Evolutionary conservation across 1,140 invertebrate species (phyloP), one percentile per base, ranked within the genome.

Genomic region (Tetraneura akinire): DNA sequence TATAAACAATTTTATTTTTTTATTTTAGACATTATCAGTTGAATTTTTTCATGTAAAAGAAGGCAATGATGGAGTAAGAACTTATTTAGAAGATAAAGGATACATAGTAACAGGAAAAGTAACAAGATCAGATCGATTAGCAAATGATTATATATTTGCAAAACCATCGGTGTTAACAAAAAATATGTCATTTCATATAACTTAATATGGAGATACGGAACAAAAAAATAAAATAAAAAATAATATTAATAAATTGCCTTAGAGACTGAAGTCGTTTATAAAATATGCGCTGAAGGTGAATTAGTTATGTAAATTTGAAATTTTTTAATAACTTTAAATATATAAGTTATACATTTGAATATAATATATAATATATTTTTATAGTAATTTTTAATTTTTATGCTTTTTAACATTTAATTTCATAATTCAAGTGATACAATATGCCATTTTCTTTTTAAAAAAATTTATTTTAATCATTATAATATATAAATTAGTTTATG

Each of bases 41-140:
- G 80, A 81, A 78, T 81, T 73, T 60, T 74, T 64, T 13, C 80
- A 81, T 64, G 80, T 81, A 16, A 81, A 81, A 42, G 80, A 81
- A 76, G 80, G 80, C 11, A 60, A 81, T 21, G 57, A 76, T 74
- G 57, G 73, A 16, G 49, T 81, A 21, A 71, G 80, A 29, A 78
- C 45, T 18, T 81, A 10, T 26, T 64, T 81, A 18, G 80, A 81
- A 53, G 49, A 81, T 26, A 81, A 81, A 74, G 80, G 80, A 8
- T 81, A 81, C 42, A 81, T 74, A 42, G 80, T 81, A 0, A 74
- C 73, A n/a, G 73, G 37, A 47, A 74, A 81, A 76, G 80, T 81
- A 26, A 81, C 80, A 18, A 76, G 73, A 23, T 53, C 76, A 11
- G 70, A 81, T 47, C 32, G 42, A 26, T 66, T 81, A 45, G 80